phyloP scores from a whole-genome alignment of 2,888 invertebrate species.

The Hirudinaria manillensis region DNA sequence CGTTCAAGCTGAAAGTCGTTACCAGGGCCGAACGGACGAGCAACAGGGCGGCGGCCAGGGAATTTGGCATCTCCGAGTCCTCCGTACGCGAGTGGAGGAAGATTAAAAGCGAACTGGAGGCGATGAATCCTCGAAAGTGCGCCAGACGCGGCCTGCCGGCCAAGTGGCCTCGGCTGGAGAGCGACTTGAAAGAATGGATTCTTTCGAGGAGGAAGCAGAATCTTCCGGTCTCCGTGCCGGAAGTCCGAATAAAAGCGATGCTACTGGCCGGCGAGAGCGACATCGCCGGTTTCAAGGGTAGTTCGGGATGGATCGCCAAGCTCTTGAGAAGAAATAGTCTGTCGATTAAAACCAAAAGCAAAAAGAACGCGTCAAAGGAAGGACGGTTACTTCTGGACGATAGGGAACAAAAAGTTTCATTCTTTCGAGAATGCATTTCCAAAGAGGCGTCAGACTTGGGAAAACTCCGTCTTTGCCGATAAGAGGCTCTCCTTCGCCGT shows the following conservation, averaged over 20 bases:
- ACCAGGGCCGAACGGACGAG: neutral
- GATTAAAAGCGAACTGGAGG: neutral
- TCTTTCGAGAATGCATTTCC: conserved; percentile 6
- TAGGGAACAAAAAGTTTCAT: neutral
- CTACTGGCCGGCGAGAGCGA: neutral
- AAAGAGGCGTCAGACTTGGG: conserved; percentile 1
- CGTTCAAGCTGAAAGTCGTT: neutral
- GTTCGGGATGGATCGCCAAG: conserved; percentile 3
- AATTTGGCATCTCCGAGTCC: neutral
- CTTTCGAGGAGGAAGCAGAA: neutral
- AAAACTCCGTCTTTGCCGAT: conserved; percentile 33
- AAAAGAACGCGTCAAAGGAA: no score
- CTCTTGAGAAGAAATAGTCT: conserved; percentile 25
- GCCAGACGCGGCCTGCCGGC: neutral
- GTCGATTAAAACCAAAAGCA: neutral
- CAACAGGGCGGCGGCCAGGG: conserved; percentile 5
- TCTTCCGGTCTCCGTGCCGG: neutral
- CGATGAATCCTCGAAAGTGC: neutral
- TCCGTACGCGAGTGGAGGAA: conserved; percentile 15
- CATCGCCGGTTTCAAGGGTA: conserved; percentile 10
- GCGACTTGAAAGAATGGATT: conserved; percentile 16
- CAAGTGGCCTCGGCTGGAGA: conserved; percentile 15
- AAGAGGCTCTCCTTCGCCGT: conserved; percentile 38
- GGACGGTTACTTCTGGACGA: neutral
- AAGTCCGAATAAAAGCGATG: conserved; percentile 5